Conservation (phyloP, 92 coral and sea anemone species). For the Porites lobata region DNA sequence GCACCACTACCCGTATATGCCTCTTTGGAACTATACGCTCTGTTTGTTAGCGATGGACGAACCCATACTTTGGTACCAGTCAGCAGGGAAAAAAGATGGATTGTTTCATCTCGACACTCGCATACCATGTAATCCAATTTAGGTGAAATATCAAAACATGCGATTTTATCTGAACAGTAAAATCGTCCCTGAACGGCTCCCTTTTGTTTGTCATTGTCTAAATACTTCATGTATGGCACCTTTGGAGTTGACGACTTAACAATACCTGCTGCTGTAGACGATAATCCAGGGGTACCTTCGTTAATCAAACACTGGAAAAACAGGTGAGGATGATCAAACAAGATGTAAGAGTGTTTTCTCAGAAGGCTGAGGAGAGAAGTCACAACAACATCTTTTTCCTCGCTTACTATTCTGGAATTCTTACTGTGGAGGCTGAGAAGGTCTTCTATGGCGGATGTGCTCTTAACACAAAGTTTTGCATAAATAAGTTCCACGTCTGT, state of each 20-base stretch:
- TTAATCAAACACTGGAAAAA: conserved; percentile 12
- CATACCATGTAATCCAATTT: conserved; percentile 31
- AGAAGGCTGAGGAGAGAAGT: neutral
- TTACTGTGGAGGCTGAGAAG: neutral
- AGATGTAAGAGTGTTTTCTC: neutral
- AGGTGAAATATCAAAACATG: conserved; percentile 38
- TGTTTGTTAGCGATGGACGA: neutral
- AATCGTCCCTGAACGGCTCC: neutral
- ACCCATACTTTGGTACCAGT: conserved; percentile 15
- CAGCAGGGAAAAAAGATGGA: conserved; percentile 26
- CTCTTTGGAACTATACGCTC: neutral
- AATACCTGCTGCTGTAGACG: neutral
- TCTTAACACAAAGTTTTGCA: conserved; percentile 15
- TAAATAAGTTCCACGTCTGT: neutral
- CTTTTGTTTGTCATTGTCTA: neutral
- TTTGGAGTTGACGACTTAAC: neutral
- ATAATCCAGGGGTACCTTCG: neutral
- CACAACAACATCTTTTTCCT: neutral
- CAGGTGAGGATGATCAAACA: neutral
- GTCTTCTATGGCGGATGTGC: neutral
- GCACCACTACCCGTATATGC: neutral
- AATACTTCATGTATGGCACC: neutral
- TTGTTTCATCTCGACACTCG: conserved; percentile 27
- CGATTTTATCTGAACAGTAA: conserved; percentile 27
- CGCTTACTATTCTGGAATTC: neutral